Evolutionary conservation across 2,888 invertebrate genomes (phyloP).

Genomic region (Rutpela maculata): DNA sequence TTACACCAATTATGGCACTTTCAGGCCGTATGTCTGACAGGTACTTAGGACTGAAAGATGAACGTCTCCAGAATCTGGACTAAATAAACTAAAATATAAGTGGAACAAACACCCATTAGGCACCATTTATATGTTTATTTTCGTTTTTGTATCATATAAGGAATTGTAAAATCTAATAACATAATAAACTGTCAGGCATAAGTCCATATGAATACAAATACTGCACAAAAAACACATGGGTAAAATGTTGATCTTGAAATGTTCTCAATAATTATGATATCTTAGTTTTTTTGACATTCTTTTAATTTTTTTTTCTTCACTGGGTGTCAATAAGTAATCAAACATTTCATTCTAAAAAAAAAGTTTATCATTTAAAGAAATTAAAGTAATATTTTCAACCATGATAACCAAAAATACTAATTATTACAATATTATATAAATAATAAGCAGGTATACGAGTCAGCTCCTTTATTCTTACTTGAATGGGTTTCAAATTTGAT

Average conservation of each 20-base stretch:
- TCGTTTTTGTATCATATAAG: slow-evolving; percentile 39
- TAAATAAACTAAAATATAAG: too few relatives aligned
- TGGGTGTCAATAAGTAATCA: not conserved
- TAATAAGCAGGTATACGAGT: not conserved
- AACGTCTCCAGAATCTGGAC: too few relatives aligned
- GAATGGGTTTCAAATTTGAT: slow-evolving; percentile 47
- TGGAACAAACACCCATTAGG: not conserved
- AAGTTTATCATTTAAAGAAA: not conserved
- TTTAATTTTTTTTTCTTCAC: slow-evolving; percentile 15
- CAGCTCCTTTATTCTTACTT: slow-evolving; percentile 41
- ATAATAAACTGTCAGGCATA: slow-evolving; percentile 36
- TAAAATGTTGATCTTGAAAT: slow-evolving; percentile 17
- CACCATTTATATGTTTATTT: slow-evolving; percentile 37
- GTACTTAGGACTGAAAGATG: too few relatives aligned
- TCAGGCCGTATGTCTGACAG: too few relatives aligned
- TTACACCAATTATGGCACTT: too few relatives aligned
- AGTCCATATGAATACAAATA: slow-evolving; percentile 45
- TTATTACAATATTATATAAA: not conserved
- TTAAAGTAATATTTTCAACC: too few relatives aligned
- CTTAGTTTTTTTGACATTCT: slow-evolving; percentile 23
- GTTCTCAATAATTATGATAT: not conserved
- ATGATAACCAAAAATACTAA: too few relatives aligned
- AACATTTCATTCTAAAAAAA: slow-evolving; percentile 38
- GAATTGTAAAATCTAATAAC: slow-evolving; percentile 37
- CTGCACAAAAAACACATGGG: slow-evolving; percentile 29